phyloP scores from a whole-genome alignment of 2,888 invertebrate species.

The Platypus cylindrus region DNA sequence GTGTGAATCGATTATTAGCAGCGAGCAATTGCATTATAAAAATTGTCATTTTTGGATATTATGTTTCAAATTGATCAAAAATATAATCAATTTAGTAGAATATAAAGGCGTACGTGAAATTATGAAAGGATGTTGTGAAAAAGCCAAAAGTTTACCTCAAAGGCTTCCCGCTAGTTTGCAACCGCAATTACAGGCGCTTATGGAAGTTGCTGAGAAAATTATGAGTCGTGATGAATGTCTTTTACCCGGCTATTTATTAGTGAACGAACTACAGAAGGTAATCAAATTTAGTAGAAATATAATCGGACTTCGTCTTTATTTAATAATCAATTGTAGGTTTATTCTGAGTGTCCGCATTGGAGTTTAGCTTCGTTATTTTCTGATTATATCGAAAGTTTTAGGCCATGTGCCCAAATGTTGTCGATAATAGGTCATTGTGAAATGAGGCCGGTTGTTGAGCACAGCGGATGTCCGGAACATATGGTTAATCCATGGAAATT shows the following conservation, averaged over 20 bases:
- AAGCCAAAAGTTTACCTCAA: conserved; percentile 69
- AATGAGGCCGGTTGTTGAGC: conserved; percentile 89
- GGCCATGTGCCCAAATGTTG: conserved; percentile 90
- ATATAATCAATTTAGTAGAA: conserved; percentile 81
- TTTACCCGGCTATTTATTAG: conserved; percentile 87
- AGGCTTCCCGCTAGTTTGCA: conserved; percentile 67
- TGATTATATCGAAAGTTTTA: conserved; percentile 84
- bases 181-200: conserved; percentile 68
- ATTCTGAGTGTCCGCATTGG: conserved; percentile 88
- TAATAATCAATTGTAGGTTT: conserved; percentile 36
- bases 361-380: conserved; percentile 76
- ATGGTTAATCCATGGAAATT: conserved; percentile 87
- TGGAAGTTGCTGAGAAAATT: conserved; percentile 74
- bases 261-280: conserved; percentile 82
- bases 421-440: conserved; percentile 81
- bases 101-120: conserved; percentile 91
- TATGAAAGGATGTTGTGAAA: conserved; percentile 74
- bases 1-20: conserved; percentile 74
- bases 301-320: background rate
- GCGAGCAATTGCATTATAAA: conserved; percentile 69
- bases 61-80: conserved; percentile 70
- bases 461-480: conserved; percentile 81
- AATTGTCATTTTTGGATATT: conserved; percentile 84
- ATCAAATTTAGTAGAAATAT: background rate
- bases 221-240: conserved; percentile 87